Conservation (phyloP, 2,113 vertebrate species). For the Malurus melanocephalus region DNA sequence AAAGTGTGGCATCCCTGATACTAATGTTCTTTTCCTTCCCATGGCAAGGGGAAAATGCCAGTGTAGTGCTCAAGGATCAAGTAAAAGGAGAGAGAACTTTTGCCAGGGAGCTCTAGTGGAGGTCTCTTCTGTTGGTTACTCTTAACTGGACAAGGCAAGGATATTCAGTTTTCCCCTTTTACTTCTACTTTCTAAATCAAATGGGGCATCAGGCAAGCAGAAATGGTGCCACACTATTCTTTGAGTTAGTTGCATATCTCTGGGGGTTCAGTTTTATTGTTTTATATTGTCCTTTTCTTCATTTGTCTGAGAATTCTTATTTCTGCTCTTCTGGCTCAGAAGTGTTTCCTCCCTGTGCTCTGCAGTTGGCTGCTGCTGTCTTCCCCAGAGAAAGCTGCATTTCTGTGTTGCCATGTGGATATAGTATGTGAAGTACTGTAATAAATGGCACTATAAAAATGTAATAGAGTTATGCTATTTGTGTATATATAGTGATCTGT, state of each 20-base stretch:
- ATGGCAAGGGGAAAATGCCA: neutral
- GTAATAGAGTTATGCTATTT: slow-evolving; percentile 53
- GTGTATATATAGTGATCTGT: slow-evolving; percentile 62
- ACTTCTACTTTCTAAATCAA: neutral
- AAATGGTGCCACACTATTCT: neutral
- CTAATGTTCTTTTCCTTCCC: neutral
- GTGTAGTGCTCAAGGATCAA: neutral
- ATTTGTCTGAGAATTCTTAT: neutral
- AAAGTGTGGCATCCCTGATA: neutral
- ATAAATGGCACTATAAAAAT: slow-evolving; percentile 54
- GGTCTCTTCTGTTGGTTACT: neutral
- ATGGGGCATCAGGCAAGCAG: neutral
- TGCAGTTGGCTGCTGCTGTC: neutral
- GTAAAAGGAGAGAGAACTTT: neutral
- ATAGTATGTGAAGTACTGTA: slow-evolving; percentile 36
- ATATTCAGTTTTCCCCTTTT: neutral
- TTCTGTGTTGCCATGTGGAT: slow-evolving; percentile 10
- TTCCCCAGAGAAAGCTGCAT: neutral
- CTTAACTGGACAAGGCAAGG: neutral
- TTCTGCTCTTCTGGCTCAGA: neutral
- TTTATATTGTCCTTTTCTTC: neutral
- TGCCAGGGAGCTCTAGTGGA: neutral
- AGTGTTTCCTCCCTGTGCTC: neutral
- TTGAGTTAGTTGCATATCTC: neutral
- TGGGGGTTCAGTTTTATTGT: neutral